phyloP scores from a whole-genome alignment of 2,113 vertebrate species.

The Bothrops jararaca region DNA sequence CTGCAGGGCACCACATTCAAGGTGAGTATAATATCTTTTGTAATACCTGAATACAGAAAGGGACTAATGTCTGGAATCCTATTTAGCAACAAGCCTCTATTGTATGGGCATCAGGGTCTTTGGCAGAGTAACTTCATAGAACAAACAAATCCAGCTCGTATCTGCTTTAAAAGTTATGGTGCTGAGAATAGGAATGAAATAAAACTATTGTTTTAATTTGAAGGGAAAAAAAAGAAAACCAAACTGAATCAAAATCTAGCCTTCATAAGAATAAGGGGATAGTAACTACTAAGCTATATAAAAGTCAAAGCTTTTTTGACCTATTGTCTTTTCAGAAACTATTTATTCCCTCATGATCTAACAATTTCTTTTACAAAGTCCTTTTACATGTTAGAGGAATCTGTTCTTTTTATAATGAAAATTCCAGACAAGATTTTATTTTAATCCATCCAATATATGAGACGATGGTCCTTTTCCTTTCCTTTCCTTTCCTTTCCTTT shows the following conservation, averaged over 20 bases:
- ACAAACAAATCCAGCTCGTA: neutral
- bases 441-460: conserved; percentile 44
- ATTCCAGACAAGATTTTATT: conserved; percentile 51
- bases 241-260: neutral
- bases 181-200: neutral
- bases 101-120: neutral
- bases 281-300: conserved; percentile 8
- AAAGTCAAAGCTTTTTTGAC: conserved; percentile 10
- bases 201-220: neutral
- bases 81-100: neutral
- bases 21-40: neutral
- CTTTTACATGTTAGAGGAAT: neutral
- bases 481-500: neutral
- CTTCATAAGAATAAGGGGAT: neutral
- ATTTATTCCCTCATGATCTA: conserved; percentile 8
- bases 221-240: neutral
- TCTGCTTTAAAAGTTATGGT: neutral
- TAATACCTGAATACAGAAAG: neutral
- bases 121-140: neutral
- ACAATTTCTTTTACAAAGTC: conserved; percentile 34
- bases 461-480: conserved; percentile 10
- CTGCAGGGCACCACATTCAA: neutral
- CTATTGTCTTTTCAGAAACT: neutral
- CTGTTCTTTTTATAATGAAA: conserved; percentile 33
- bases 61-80: neutral